Evolutionary conservation across 2,888 invertebrate species (phyloP), one percentile per base, ranked within the genome.

Genomic region (Stenchaetothrips biformis): DNA sequence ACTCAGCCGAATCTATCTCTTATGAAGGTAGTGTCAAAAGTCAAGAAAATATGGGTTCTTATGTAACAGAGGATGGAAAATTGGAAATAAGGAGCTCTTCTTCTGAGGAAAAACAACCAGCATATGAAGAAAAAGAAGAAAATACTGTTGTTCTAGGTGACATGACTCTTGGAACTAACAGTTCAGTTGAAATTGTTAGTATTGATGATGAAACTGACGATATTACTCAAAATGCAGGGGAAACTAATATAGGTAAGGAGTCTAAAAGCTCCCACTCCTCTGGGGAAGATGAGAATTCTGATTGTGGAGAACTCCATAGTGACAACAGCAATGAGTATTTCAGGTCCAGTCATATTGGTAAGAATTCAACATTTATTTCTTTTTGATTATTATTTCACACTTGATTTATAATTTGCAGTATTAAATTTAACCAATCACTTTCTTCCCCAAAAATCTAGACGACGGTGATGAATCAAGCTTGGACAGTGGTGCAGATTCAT

Each of bases 321-420:
- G 67, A 74, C 4, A 74, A 74, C 25, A 74, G 67, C 25, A 74
- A 74, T 37, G 37, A 37, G 37, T 25, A 74, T 74, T 74, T 74
- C 7, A 21, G 67, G 18, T 18, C 53, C 53, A 53, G 53, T 11
- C 13, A 53, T 13, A 53, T 74, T 25, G 21, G 67, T 25, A 2
- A 53, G 53, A 18, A 11, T 53, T 53, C 13, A 53, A 13, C 18
- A 13, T 53, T 11, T 53, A 53, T 8, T 53, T 53, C 0, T 53
- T 53, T 0, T 53, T 53, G 37, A 7, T 53, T 53, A 0, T 53
- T 53, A 0, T 7, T 74, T 1, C 6, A 53, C 16, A 37, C 16
- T 53, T 13, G 2, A 7, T 74, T 21, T 74, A 7, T 74, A 8
- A 2, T 21, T 16, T 74, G 25, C 67, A 21, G 0, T 74, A 25